Base-by-base conservation (phyloP, 2,888 invertebrate species). In the Cerastis rubricosa region DNA sequence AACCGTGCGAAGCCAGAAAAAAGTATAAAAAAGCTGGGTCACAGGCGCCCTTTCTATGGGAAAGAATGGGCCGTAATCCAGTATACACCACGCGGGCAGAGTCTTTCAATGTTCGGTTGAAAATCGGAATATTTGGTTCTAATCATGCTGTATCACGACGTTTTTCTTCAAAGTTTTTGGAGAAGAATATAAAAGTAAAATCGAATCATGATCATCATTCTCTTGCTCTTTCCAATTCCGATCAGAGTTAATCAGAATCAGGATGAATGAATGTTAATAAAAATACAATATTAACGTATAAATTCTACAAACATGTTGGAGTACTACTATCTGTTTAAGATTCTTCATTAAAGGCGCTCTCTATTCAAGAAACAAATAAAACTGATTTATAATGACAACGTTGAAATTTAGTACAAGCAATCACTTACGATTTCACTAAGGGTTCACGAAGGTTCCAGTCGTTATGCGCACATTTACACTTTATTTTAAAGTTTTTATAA, bases 391-490 rank as follows among this genome's bases (percentile, higher is more conserved):
- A 75, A 76, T 70, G 68, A 72, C 61, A 43, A 73, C 40, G 54
- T 75, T 69, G 64, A 73, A 77, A 80, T 84, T 66, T 77, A 81
- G 74, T 81, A 76, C 77, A 86, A 77, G 59, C 45, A 5, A 25
- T 19, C 0, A 87, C 87, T 87, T 86, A 87, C 87, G 78, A 83
- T 84, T 87, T 81, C 84, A 83, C 84, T 74, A 74, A 51, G 63
- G 65, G 51, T 72, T 77, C 74, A 81, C 71, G 67, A 80, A 77
- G 80, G 66, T 78, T 83, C 54, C 76, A 71, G 76, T 57, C 54
- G 25, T 76, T 71, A 47, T 11, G 1, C 66, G 22, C 78, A 84
- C 84, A 76, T 79, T 68, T 14, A 82, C 85, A 76, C 63, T 71
- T 54, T 49, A 59, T 49, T 51, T 40, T 17, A 57, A 61, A 43